Base-by-base conservation (phyloP, 2,888 invertebrate genomes). In the Yponomeuta plumbellus region DNA sequence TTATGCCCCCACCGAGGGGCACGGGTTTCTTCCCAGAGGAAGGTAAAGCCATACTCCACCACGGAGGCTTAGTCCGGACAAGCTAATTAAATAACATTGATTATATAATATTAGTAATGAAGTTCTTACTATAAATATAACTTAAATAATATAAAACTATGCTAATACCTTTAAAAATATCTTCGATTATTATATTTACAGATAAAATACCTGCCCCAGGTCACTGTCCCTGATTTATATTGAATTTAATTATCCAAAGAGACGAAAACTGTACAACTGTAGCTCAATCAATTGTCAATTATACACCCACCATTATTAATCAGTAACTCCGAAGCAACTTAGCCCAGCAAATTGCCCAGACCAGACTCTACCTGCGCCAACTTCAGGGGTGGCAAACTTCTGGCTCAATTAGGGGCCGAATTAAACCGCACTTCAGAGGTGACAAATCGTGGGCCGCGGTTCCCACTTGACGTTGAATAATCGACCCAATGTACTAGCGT, bases 401-500 rank as follows among this genome's bases (percentile, higher is more conserved):
- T 79, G 76, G 76, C 81, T 84, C 89, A 88, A 89, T 90, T 90
- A 88, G 83, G 85, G 44, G 85, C 81, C 79, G 84, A 88, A 88
- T 89, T 88, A 86, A 86, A 83, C 84, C 78, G 81, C 81, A 80
- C 78, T 77, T 72, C 40, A 64, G 83, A 88, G 86, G 87, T 89
- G 91, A 91, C 91, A 91, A 90, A 90, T 89, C 90, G 89, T 80
- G 80, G 84, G 80, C 76, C 80, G 81, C 80, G 84, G 85, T 88
- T 85, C 77, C 74, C 75, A 79, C 80, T 52, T 82, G 90, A 91
- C 91, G 78, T 87, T 89, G 90, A 91, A 85, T 90, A 90, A 90
- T 90, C 82, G 84, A 81, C 44, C 44, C 79, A 78, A 75, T 34
- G 79, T 52, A 52, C 44, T 52, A 1, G 81, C 80, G 88, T 91